Percentiles rank a stretch among this genome's conserved stretches.
Evolutionary conservation across 2,113 vertebrate species (phyloP).

Genomic region (Megaptera novaeangliae): DNA sequence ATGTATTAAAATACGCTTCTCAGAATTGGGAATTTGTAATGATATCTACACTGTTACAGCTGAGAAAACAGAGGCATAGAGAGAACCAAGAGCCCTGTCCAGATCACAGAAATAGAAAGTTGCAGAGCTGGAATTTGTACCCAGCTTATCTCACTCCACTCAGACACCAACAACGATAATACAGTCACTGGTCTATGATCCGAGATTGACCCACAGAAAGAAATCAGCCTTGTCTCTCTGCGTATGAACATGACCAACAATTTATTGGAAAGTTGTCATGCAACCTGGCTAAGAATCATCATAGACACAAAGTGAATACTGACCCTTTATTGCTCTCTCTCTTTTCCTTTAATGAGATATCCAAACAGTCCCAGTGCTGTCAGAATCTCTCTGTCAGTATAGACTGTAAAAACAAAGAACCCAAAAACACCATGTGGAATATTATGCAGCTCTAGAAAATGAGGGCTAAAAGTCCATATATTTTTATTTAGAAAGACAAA

Average conservation of each 20-base stretch:
- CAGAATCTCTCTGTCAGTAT: not conserved
- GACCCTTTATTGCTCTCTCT: not conserved
- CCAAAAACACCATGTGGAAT: not conserved
- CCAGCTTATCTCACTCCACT: not conserved
- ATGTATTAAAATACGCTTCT: not conserved
- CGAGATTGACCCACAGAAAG: not conserved
- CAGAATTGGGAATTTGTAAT: not conserved
- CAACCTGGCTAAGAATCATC: not conserved
- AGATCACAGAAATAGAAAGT: not conserved
- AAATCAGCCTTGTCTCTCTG: not conserved
- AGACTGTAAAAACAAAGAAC: not conserved
- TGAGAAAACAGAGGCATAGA: not conserved
- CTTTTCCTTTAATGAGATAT: not conserved
- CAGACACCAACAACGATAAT: not conserved
- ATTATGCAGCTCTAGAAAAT: not conserved
- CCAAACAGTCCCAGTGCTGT: not conserved
- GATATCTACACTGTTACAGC: not conserved
- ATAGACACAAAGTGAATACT: not conserved
- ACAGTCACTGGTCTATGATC: fast-evolving
- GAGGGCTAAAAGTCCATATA: not conserved
- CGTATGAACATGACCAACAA: too few species aligned
- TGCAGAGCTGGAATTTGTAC: not conserved
- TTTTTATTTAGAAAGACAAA: constrained; percentile 4
- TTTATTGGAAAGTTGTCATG: not conserved
- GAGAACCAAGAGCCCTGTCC: not conserved